Base-by-base conservation (phyloP, 2,888 invertebrate species). In the Watsonalla cultraria region DNA sequence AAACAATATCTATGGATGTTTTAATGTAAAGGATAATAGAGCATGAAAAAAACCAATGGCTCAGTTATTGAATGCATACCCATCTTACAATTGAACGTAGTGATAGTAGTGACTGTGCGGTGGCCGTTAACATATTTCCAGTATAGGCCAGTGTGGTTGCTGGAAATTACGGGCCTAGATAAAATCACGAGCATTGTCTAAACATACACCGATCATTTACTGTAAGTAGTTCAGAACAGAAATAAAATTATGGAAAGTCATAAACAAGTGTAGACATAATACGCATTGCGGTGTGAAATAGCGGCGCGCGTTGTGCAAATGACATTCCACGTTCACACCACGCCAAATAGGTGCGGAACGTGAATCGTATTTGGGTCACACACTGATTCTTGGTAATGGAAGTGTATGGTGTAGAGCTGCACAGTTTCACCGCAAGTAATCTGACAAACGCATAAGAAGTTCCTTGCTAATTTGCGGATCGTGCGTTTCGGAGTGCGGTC, bases 361-460 rank as follows among this genome's bases (percentile, higher is more conserved):
- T 69, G 62, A 61, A 59, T 52, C 66, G 68, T 80, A 89, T 88
- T 85, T 83, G 72, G 88, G 89, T 86, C 86, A 86, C 82, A 86
- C 81, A 79, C 80, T 76, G 80, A 72, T 82, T 82, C 76, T 78
- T 64, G 61, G 82, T 86, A 85, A 88, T 85, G 76, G 78, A 82
- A 74, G 70, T 79, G 76, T 65, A 60, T 72, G 74, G 75, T 76
- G 74, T 78, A 73, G 74, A 80, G 70, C 70, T 70, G 75, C 62
- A 56, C 65, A 73, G 72, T 78, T 80, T 79, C 75, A 87, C 89
- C 86, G 78, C 86, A 88, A 84, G 84, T 77, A 82, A 86, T 87
- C 79, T 77, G 70, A 72, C 73, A 69, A 72, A 72, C 68, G 68
- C 77, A 72, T 79, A 79, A 77, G 76, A 80, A 76, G 78, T 76